Conservation (phyloP, 2,113 vertebrate genomes). For the Semicossyphus pulcher region DNA sequence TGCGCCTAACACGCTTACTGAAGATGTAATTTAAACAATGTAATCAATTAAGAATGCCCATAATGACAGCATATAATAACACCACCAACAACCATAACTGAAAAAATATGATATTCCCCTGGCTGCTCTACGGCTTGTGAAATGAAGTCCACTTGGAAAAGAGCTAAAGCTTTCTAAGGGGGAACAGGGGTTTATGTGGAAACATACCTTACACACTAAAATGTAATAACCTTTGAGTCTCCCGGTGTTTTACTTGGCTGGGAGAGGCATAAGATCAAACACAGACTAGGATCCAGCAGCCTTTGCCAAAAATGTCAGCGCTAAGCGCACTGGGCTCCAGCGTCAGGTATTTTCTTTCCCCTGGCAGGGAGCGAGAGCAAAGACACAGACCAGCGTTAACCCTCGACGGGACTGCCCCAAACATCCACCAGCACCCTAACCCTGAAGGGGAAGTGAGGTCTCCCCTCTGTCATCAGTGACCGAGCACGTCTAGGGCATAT, state of each 20-base stretch:
- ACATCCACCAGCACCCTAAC: slow-evolving; percentile 35
- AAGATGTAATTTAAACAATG: slow-evolving; percentile 52
- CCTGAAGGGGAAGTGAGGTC: slow-evolving; percentile 55
- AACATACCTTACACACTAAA: slow-evolving; percentile 84
- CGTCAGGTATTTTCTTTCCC: slow-evolving; percentile 85
- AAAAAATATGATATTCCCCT: slow-evolving; percentile 75
- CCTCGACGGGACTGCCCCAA: slow-evolving; percentile 56
- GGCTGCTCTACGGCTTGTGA: slow-evolving; percentile 67
- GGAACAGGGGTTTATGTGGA: slow-evolving; percentile 78
- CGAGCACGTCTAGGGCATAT: slow-evolving; percentile 34
- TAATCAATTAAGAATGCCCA: slow-evolving; percentile 63
- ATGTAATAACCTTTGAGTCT: slow-evolving; percentile 85
- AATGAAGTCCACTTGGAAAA: slow-evolving; percentile 80
- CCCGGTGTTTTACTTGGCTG: slow-evolving; percentile 83
- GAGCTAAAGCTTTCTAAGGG: slow-evolving; percentile 70
- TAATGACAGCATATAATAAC: slow-evolving; percentile 65
- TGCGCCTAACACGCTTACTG: slow-evolving; percentile 7
- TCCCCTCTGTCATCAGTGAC: slow-evolving; percentile 52
- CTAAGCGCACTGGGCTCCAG: slow-evolving; percentile 75
- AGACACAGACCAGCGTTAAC: slow-evolving; percentile 72
- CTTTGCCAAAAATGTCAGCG: slow-evolving; percentile 82
- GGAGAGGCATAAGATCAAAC: slow-evolving; percentile 80
- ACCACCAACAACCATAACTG: slow-evolving; percentile 67
- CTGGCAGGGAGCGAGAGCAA: slow-evolving; percentile 64
- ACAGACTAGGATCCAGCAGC: slow-evolving; percentile 77